These are phyloP conservation scores for Drosophila colorata DNA, from an alignment of 2,888 invertebrate genomes.

Conservation along the genomic window DNA sequence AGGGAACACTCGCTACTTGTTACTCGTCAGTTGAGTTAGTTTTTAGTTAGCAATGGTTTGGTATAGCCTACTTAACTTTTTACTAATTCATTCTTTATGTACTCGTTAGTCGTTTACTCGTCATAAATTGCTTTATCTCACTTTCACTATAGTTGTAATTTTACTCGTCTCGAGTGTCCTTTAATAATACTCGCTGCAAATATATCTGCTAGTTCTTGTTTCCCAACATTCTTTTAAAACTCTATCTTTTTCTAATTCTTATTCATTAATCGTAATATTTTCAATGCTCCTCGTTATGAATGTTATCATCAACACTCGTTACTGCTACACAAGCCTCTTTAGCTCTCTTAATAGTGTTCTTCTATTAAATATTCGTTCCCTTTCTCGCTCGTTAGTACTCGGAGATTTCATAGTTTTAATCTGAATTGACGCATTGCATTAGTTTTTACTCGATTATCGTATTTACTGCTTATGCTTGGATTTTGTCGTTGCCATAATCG, in stretches of 20 bases:
- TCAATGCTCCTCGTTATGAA: not conserved
- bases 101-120: not conserved
- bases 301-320: not conserved
- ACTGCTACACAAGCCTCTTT: not conserved
- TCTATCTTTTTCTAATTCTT: too few species aligned
- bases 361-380: not conserved
- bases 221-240: too few species aligned
- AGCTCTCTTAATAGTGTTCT: not conserved
- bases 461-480: conserved; percentile 1
- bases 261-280: too few species aligned
- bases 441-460: conserved; percentile 4
- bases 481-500: conserved; percentile 9
- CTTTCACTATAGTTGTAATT: not conserved
- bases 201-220: too few species aligned
- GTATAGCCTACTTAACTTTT: not conserved
- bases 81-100: not conserved
- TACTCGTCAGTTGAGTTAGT: not conserved
- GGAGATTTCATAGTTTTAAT: not conserved
- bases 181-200: too few species aligned
- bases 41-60: not conserved
- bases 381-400: not conserved
- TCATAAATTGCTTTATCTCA: not conserved
- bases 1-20: not conserved
- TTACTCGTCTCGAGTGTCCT: too few species aligned
- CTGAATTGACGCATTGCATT: conserved; percentile 1